phyloP scores from a whole-genome alignment of 1,140 invertebrate genomes.

The Tribolium castaneum region DNA sequence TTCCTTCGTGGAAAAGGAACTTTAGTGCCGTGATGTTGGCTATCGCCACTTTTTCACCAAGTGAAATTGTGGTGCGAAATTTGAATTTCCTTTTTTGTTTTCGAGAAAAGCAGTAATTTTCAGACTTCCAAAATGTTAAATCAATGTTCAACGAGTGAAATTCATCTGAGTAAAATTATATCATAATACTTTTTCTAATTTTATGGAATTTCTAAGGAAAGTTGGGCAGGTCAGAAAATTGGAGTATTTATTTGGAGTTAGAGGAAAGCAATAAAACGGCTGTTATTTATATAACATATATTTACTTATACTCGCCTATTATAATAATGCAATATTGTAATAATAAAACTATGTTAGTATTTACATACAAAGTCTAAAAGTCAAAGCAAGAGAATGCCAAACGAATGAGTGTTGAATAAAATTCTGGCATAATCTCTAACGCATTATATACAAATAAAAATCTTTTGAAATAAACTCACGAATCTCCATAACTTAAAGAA shows the following conservation, averaged over 20 bases:
- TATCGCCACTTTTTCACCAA: not conserved
- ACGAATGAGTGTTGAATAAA: conserved; percentile 43
- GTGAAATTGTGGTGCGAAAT: not conserved
- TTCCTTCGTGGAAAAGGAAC: not conserved
- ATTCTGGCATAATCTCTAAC: conserved; percentile 44
- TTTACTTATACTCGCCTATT: conserved; percentile 53
- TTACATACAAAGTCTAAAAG: conserved; percentile 54
- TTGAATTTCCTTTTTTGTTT: not conserved
- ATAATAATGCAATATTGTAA: conserved; percentile 38
- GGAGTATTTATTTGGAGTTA: too few species aligned
- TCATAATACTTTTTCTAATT: too few species aligned
- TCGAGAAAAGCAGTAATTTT: not conserved
- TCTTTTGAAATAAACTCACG: conserved; percentile 44
- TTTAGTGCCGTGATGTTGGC: not conserved
- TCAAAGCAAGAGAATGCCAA: conserved; percentile 51
- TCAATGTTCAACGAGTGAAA: too few species aligned
- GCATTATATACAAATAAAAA: conserved; percentile 41
- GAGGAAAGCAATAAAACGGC: not conserved
- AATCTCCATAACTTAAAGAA: conserved; percentile 24
- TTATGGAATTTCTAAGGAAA: too few species aligned
- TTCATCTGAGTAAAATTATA: too few species aligned
- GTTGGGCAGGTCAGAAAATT: too few species aligned
- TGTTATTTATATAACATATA: conserved; percentile 55
- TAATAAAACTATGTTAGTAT: conserved; percentile 57
- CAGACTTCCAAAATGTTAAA: too few species aligned